Percentiles rank a stretch among this genome's conserved stretches.
Conservation (phyloP, 2,888 invertebrate species). For the Tiphia femorata region DNA sequence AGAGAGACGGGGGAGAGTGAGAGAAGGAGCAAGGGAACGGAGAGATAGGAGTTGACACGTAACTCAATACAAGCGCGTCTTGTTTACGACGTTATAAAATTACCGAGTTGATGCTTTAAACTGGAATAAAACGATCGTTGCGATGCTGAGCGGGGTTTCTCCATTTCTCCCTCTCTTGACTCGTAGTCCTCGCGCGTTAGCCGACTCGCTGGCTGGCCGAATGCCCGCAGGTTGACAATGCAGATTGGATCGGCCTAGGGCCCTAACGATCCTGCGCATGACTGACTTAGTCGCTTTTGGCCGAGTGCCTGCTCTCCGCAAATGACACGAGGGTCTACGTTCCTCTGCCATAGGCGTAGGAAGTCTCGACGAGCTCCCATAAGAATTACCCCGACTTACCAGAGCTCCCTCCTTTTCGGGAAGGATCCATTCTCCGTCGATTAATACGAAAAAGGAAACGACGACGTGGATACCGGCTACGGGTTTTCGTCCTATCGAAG, state of each 20-base stretch:
- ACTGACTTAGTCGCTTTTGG: neutral
- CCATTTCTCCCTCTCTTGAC: constrained; percentile 11
- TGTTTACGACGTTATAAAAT: constrained; percentile 67
- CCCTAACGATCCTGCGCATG: constrained; percentile 1
- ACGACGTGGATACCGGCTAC: too few species aligned
- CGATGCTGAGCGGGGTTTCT: constrained; percentile 8
- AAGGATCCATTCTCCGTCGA: too few species aligned
- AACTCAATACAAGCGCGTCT: constrained; percentile 62
- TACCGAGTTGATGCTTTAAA: constrained; percentile 65
- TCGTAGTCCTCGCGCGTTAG: constrained; percentile 26
- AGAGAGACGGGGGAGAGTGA: constrained; percentile 6
- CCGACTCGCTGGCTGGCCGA: constrained; percentile 24
- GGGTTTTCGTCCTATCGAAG: too few species aligned
- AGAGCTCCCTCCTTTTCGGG: too few species aligned
- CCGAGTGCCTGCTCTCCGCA: too few species aligned
- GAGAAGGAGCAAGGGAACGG: neutral
- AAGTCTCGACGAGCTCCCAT: too few species aligned
- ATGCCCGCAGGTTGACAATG: constrained; percentile 21
- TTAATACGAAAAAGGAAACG: too few species aligned
- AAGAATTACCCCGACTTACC: too few species aligned
- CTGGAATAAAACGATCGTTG: constrained; percentile 63
- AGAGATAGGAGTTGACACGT: constrained; percentile 58
- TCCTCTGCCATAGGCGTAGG: too few species aligned
- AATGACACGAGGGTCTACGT: too few species aligned
- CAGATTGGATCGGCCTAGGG: constrained; percentile 12